Base-by-base conservation (phyloP, 2,888 invertebrate genomes). In the Ceraclea dissimilis region DNA sequence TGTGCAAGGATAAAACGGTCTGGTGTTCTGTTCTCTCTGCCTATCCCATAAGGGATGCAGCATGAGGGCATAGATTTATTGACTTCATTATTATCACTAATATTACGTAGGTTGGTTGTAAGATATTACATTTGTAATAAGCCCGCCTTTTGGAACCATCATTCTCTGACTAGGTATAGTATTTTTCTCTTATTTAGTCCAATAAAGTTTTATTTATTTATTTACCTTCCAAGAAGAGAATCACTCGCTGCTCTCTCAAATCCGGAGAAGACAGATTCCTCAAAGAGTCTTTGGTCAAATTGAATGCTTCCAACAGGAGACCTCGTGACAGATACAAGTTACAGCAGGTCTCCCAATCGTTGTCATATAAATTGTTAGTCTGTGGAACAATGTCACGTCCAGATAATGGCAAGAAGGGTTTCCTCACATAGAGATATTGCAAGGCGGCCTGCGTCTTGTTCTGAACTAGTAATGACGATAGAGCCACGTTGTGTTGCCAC, bases 401-500 rank as follows among this genome's bases (percentile, higher is more conserved):
- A n/a, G 76, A 71, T 20, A 76, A 68, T 2, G 81, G 78, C 0
- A 83, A 71, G 0, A 75, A 80, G 59, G 68, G 84, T 69, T 73
- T 79, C 51, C 81, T 70, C 0, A 84, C 80, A 64, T 83, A 81
- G 16, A 86, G 66, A 68, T 90, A 90, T 18, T 83, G 80, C 17
- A 89, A 70, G 0, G 90, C 90, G 11, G 85, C 77, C 64, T 83
- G 83, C 0, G 82, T 79, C 63, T 88, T 83, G 62, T 82, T 80
- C 65, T 88, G 86, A 1, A 81, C 78, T 4, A 88, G 72, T 2
- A 87, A 71, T 0, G 86, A 77, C 4, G 83, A 80, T 4, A 90
- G 68, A 0, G 87, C 83, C 0, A 84, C 78, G 56, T 78, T 77
- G 69, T 90, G 90, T 67, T 90, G 88, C 87, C 88, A 88, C 10